Conservation (phyloP, 2,888 invertebrate species). For the Ophion ellenae region DNA sequence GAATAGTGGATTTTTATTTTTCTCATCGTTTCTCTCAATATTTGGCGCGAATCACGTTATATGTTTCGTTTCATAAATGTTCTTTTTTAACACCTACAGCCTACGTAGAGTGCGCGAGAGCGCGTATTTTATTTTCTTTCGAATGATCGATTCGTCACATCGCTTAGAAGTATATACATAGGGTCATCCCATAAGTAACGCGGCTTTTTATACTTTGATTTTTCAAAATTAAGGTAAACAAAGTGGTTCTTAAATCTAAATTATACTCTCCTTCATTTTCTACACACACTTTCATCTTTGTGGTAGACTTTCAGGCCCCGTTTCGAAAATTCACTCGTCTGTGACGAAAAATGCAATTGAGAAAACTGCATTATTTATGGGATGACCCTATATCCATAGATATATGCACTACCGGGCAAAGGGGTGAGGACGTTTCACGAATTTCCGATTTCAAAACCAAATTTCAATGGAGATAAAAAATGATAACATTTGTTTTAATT, state of each 20-base stretch:
- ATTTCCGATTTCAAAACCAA: neutral
- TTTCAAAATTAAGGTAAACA: too few species aligned
- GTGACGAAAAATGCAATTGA: too few species aligned
- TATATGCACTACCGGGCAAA: neutral
- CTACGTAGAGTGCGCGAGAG: conserved; percentile 37
- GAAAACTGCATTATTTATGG: too few species aligned
- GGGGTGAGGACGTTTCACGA: neutral
- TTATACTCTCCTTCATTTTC: too few species aligned
- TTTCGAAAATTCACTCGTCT: too few species aligned
- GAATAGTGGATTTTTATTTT: conserved; percentile 45
- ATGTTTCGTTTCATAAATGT: conserved; percentile 39
- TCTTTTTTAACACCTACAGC: conserved; percentile 71
- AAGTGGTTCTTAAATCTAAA: too few species aligned
- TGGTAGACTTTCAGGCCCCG: too few species aligned
- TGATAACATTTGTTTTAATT: too few species aligned
- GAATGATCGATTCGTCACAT: conserved; percentile 48
- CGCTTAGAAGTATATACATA: conserved; percentile 53
- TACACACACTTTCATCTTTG: too few species aligned
- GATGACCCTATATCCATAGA: neutral
- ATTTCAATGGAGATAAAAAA: too few species aligned
- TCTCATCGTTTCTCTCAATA: conserved; percentile 69
- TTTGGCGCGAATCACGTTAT: conserved; percentile 79
- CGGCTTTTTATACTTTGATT: too few species aligned
- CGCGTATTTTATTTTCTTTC: conserved; percentile 1
- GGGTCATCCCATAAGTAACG: neutral